Conservation (phyloP, 2,797 vertebrate genomes). For the Euthynnus affinis region DNA sequence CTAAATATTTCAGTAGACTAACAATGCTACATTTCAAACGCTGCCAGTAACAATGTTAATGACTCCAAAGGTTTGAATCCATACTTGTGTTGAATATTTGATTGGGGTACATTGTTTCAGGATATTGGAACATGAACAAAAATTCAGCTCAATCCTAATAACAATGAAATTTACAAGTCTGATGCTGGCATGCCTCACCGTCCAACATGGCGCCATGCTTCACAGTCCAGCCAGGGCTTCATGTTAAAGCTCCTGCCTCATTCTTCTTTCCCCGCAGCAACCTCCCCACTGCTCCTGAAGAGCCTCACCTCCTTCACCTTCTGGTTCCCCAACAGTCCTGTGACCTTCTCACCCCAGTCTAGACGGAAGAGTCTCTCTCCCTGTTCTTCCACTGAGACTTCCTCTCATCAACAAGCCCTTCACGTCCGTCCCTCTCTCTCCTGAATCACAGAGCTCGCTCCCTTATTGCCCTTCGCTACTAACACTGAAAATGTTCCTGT, state of each 20-base stretch:
- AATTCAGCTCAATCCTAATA: background rate
- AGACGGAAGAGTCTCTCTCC: conserved; percentile 10
- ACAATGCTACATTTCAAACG: background rate
- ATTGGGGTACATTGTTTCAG: no score
- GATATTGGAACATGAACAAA: no score
- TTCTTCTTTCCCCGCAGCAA: no score
- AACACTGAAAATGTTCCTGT: conserved; percentile 17
- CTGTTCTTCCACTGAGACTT: conserved; percentile 21
- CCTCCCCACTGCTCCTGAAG: background rate
- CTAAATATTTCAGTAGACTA: background rate
- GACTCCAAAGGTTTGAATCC: background rate
- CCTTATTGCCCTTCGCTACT: conserved; percentile 18
- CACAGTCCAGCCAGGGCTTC: no score
- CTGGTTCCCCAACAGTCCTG: background rate
- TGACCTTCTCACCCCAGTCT: conserved; percentile 24
- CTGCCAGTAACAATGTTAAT: background rate
- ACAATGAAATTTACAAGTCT: background rate
- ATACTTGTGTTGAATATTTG: background rate
- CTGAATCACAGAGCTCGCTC: conserved; percentile 30
- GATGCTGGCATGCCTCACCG: no score
- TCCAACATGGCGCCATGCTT: no score
- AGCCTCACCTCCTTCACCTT: conserved; percentile 18
- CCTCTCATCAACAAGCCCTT: conserved; percentile 39
- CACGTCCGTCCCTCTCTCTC: conserved; percentile 36
- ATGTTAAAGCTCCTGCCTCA: no score